These are phyloP conservation scores for Nylanderia fulva DNA, from an alignment of 1,140 invertebrate species.

Conservation along the genomic window DNA sequence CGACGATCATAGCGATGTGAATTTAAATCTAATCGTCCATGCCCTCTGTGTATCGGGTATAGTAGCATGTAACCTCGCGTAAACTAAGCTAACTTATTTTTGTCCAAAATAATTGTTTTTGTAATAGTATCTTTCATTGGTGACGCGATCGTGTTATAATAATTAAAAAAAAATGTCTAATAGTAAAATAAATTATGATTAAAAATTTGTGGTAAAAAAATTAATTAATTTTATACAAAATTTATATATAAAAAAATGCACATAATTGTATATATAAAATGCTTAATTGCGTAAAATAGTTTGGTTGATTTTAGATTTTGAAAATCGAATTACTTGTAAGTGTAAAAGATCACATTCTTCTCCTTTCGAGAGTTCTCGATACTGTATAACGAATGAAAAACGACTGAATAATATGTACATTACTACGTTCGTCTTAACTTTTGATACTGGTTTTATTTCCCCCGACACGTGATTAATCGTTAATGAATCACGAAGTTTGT, in stretches of 20 bases:
- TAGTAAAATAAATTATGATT: too few relatives aligned
- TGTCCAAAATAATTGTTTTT: background rate
- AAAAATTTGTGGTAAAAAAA: too few relatives aligned
- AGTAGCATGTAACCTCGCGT: background rate
- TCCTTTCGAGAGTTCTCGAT: background rate
- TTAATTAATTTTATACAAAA: background rate
- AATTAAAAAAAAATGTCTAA: background rate
- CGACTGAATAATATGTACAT: slow-evolving; percentile 12
- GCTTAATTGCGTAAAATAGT: background rate
- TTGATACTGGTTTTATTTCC: slow-evolving; percentile 14
- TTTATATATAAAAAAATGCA: background rate
- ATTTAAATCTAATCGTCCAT: slow-evolving; percentile 60
- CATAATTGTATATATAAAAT: background rate
- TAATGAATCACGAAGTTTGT: slow-evolving; percentile 30
- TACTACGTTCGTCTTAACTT: background rate
- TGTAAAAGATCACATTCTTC: background rate
- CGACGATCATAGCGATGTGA: slow-evolving; percentile 47
- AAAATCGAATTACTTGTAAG: background rate
- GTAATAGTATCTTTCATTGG: background rate
- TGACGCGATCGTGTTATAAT: background rate
- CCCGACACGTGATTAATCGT: slow-evolving; percentile 5
- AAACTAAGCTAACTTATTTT: slow-evolving; percentile 1
- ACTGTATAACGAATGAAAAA: background rate
- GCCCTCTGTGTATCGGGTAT: background rate
- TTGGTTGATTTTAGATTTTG: background rate